A percentile compares a stretch with the other conserved stretches of the same genome.
phyloP scores from a whole-genome alignment of 2,888 invertebrate genomes.

The Lissocephala sabroskyi region DNA sequence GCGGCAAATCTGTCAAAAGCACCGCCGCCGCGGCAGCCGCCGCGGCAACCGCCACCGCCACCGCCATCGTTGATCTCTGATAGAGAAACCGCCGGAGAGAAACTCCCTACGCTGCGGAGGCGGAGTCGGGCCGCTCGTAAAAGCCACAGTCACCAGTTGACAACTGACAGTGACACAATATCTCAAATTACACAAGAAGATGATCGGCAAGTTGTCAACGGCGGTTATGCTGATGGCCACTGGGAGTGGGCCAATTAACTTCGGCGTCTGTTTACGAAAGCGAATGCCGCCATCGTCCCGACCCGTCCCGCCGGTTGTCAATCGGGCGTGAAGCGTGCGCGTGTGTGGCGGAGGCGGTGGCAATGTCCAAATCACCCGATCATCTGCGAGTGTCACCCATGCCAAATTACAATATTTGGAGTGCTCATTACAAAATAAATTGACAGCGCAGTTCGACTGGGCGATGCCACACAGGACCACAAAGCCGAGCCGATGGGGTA shows the following conservation, averaged over 20 bases:
- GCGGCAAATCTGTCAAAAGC: constrained; percentile 69
- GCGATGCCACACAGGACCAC: constrained; percentile 1
- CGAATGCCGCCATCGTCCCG: constrained; percentile 21
- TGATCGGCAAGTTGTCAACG: constrained; percentile 63
- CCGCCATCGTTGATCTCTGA: neutral
- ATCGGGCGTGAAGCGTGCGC: constrained; percentile 62
- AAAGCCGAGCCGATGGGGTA: no score
- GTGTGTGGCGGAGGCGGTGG: constrained; percentile 40
- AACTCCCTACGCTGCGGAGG: constrained; percentile 11
- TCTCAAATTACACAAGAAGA: constrained; percentile 66
- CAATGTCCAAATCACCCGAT: neutral
- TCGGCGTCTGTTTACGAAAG: constrained; percentile 63
- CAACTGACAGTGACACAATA: constrained; percentile 58
- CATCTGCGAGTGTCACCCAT: constrained; percentile 19
- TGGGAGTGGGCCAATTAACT: constrained; percentile 63
- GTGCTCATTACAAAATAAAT: constrained; percentile 65
- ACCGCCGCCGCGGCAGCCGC: constrained; percentile 42
- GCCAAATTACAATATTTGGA: constrained; percentile 59
- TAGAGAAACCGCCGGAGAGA: neutral
- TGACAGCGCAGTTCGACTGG: constrained; percentile 16
- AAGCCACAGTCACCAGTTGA: constrained; percentile 57
- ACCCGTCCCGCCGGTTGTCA: constrained; percentile 18
- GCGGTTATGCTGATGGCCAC: constrained; percentile 8
- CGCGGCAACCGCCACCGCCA: constrained; percentile 39
- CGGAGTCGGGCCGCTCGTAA: constrained; percentile 44